Evolutionary conservation across 37 sponge, comb jelly and placozoan genomes (phyloP).

Genomic region (Haliclona indistincta): DNA sequence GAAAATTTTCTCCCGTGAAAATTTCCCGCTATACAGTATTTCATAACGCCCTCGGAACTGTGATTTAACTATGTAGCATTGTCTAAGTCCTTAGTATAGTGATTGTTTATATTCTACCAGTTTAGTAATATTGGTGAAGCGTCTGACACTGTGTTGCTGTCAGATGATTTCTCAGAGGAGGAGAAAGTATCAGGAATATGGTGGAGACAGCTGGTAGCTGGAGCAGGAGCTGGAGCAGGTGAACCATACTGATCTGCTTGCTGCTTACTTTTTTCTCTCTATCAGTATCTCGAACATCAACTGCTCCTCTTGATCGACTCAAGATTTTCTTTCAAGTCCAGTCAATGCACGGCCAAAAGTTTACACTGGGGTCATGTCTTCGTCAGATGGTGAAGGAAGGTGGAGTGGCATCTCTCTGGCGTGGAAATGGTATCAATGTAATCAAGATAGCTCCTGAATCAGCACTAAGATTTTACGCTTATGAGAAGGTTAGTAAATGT

Average conservation of each 20-base stretch:
- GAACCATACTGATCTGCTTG: background rate
- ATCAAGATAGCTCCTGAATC: conserved; percentile 97
- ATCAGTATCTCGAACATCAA: conserved; percentile 85
- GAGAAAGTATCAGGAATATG: conserved; percentile 81
- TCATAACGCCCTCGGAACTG: no score
- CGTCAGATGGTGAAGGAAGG: conserved; percentile 88
- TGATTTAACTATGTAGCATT: no score
- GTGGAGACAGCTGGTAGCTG: conserved; percentile 95
- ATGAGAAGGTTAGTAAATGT: conserved; percentile 72
- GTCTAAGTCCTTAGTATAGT: no score
- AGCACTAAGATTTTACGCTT: conserved; percentile 93
- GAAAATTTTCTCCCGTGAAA: no score
- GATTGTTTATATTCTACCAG: no score
- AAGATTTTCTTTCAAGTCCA: conserved; percentile 88
- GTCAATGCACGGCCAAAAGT: conserved; percentile 57
- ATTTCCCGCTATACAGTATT: no score
- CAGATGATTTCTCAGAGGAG: conserved; percentile 82
- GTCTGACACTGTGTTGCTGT: conserved; percentile 54
- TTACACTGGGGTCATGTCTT: conserved; percentile 73
- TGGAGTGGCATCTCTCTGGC: conserved; percentile 90
- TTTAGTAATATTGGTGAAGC: conserved; percentile 65
- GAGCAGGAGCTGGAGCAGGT: conserved; percentile 92
- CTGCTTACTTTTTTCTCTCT: background rate
- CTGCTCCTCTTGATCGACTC: conserved; percentile 95
- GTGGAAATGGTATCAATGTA: conserved; percentile 98